A percentile compares a stretch with the other conserved stretches of the same genome.
Evolutionary conservation across 2,888 invertebrate genomes (phyloP).

Genomic region (Lapara coniferarum): DNA sequence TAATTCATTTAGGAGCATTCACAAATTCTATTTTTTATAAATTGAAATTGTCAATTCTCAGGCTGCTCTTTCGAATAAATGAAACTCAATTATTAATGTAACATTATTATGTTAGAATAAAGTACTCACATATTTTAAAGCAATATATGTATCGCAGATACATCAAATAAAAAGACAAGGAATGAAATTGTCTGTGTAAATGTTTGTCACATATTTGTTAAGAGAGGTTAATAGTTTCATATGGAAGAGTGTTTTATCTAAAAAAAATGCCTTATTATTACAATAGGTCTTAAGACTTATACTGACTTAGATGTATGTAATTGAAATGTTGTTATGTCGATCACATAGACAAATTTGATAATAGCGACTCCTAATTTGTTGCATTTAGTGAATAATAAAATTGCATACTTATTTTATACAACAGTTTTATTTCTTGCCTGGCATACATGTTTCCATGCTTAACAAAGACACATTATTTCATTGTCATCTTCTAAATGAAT

Average conservation of each 20-base stretch:
- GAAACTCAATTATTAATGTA: constrained; percentile 70
- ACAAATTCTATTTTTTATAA: constrained; percentile 29
- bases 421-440: constrained; percentile 46
- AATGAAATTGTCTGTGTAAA: constrained; percentile 65
- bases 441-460: constrained; percentile 5
- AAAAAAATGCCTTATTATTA: constrained; percentile 81
- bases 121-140: constrained; percentile 63
- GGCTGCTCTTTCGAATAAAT: constrained; percentile 67
- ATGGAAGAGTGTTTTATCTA: constrained; percentile 80
- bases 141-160: constrained; percentile 65
- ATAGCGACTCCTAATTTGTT: constrained; percentile 80
- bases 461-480: neutral
- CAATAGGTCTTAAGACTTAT: constrained; percentile 81
- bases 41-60: constrained; percentile 70
- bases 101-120: constrained; percentile 63
- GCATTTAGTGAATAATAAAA: constrained; percentile 83
- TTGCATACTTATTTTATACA: constrained; percentile 80
- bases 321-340: constrained; percentile 68
- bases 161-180: constrained; percentile 60
- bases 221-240: constrained; percentile 82
- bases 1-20: constrained; percentile 19
- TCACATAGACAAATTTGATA: constrained; percentile 66
- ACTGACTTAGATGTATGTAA: constrained; percentile 77
- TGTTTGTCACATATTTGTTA: constrained; percentile 70
- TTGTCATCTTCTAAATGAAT: neutral